A percentile compares a stretch with the other conserved stretches of the same genome.
phyloP scores from a whole-genome alignment of 2,113 vertebrate species.

The Thamnaconus septentrionalis region DNA sequence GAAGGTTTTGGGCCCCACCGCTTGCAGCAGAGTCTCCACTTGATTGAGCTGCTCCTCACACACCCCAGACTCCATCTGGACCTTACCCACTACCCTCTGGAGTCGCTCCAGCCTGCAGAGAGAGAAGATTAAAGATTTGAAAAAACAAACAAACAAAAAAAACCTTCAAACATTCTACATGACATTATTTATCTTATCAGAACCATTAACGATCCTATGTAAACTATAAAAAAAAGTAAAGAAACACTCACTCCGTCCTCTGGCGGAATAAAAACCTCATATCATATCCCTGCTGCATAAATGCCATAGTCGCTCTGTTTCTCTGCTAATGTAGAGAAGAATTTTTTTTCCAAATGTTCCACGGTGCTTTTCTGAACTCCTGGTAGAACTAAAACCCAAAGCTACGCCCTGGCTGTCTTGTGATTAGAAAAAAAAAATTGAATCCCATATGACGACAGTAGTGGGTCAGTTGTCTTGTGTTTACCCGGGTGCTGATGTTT shows the following conservation, averaged over 20 bases:
- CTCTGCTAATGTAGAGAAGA: background rate
- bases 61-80: slow-evolving; percentile 93
- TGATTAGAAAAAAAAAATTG: slow-evolving; percentile 29
- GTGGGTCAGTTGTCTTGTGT: slow-evolving; percentile 30
- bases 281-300: slow-evolving; percentile 69
- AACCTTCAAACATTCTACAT: background rate
- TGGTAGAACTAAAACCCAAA: background rate
- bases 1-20: slow-evolving; percentile 70
- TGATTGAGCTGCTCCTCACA: slow-evolving; percentile 98
- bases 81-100: slow-evolving; percentile 88
- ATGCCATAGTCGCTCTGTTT: slow-evolving; percentile 63
- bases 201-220: background rate
- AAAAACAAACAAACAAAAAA: slow-evolving; percentile 18
- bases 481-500: slow-evolving; percentile 9
- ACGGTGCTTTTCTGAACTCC: background rate
- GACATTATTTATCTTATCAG: background rate
- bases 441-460: slow-evolving; percentile 11
- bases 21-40: slow-evolving; percentile 87
- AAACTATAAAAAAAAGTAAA: background rate
- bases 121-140: background rate
- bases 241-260: slow-evolving; percentile 60
- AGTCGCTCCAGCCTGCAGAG: slow-evolving; percentile 86
- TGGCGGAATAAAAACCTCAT: slow-evolving; percentile 47
- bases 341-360: background rate
- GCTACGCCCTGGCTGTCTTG: slow-evolving; percentile 43